Base-by-base conservation (phyloP, 2,888 invertebrate species). In the Eilema sororculum region DNA sequence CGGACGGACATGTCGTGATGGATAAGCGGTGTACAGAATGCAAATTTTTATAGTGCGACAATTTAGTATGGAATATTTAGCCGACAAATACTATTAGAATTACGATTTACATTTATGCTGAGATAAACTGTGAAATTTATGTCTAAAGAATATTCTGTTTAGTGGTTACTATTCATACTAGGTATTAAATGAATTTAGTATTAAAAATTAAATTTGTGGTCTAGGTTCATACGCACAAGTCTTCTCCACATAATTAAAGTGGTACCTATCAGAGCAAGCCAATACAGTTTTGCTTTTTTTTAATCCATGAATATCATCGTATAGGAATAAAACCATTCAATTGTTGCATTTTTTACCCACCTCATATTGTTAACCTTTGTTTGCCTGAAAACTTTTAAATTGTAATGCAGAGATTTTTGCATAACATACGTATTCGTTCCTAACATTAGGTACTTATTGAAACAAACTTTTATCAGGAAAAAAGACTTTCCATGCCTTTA, bases 1-100 rank as follows among this genome's bases (percentile, higher is more conserved):
- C 86, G 89, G 87, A 89, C 85, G 88, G 84, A 89, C 87, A 81
- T 86, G 87, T 83, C 78, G 77, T 76, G 77, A 80, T 72, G 73
- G 78, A 78, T 78, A 86, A 75, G 81, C 81, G 67, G 78, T 74
- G 85, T 84, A 80, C 84, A 85, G 79, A 89, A 76, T 82, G 80
- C 69, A 69, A 66, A 76, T 72, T 78, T 75, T 69, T 77, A 74
- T 72, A 73, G 65, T 68, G 41, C 58, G 37, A 64, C 68, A 63
- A 58, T 58, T 57, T 68, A 56, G 57, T 60, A 28, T 25, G 16
- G 22, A 70, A 37, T 46, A 30, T 30, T 66, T 66, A 58, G 8
- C 62, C 66, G 62, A 62, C 57, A 66, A 62, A 70, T 30, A 24
- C 24, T 25, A 65, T n/a, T 46, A 46, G 22, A 37, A 41, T 6